phyloP scores from a whole-genome alignment of 2,113 vertebrate genomes.

The Mormoops blainvillei region DNA sequence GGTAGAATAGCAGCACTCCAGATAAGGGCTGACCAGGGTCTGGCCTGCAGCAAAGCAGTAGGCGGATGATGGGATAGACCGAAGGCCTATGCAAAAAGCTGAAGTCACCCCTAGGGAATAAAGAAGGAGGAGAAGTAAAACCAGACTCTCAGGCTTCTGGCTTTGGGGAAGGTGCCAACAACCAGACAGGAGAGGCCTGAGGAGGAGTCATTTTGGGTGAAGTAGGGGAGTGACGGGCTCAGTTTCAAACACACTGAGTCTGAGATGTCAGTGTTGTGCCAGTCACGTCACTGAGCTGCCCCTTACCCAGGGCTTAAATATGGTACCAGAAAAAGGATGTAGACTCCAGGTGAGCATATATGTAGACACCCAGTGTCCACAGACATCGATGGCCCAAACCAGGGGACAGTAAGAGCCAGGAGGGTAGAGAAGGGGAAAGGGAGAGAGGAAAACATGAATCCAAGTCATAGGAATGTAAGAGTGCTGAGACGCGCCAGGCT shows the following conservation, averaged over 20 bases:
- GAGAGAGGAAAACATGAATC: neutral
- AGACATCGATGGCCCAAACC: neutral
- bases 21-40: neutral
- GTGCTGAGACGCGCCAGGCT: neutral
- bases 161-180: neutral
- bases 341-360: neutral
- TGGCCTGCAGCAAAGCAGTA: too few relatives aligned
- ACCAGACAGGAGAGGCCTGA: neutral
- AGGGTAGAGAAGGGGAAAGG: neutral
- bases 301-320: neutral
- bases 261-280: neutral
- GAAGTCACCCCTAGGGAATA: neutral
- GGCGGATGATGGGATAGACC: neutral
- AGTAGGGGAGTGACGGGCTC: neutral
- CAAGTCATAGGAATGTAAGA: neutral
- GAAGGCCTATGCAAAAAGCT: neutral
- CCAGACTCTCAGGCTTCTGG: neutral
- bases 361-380: neutral
- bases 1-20: neutral
- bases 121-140: neutral
- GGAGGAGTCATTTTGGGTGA: neutral
- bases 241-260: neutral
- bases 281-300: neutral
- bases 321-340: neutral
- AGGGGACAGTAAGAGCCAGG: neutral